Conservation (phyloP, 2,888 invertebrate species). For the Tillus elongatus region DNA sequence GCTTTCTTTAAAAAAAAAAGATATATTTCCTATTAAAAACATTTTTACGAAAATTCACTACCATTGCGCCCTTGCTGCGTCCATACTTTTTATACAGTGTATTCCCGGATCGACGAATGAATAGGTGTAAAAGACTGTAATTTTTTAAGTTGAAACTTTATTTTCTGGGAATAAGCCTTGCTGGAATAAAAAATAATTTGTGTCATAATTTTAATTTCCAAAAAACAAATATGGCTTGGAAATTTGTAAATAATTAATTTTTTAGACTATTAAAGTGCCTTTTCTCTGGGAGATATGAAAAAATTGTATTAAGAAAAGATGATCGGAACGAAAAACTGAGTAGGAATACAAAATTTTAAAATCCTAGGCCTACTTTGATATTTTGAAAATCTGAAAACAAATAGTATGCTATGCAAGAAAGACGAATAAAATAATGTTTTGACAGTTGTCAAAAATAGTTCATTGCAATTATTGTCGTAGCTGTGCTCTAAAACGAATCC, state of each 20-base stretch:
- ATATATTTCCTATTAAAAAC: no score
- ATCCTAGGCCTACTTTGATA: background rate
- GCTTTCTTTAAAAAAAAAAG: no score
- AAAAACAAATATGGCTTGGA: constrained; percentile 2
- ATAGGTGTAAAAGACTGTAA: constrained; percentile 1
- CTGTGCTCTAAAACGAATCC: no score
- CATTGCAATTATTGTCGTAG: no score
- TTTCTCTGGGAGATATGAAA: background rate
- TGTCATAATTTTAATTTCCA: background rate
- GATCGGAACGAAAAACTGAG: background rate
- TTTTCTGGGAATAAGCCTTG: constrained; percentile 1
- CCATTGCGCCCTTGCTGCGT: no score
- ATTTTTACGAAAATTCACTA: no score
- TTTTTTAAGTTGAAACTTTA: background rate
- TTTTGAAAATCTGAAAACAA: no score
- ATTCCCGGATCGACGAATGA: no score
- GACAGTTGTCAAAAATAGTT: no score
- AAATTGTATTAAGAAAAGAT: background rate
- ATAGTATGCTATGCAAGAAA: no score
- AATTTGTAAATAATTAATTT: background rate
- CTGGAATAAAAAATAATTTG: background rate
- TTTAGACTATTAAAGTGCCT: background rate
- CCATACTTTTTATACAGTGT: background rate
- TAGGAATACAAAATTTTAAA: background rate
- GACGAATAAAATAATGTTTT: no score